Conservation (phyloP, 2,113 vertebrate genomes). For the Canis aureus region DNA sequence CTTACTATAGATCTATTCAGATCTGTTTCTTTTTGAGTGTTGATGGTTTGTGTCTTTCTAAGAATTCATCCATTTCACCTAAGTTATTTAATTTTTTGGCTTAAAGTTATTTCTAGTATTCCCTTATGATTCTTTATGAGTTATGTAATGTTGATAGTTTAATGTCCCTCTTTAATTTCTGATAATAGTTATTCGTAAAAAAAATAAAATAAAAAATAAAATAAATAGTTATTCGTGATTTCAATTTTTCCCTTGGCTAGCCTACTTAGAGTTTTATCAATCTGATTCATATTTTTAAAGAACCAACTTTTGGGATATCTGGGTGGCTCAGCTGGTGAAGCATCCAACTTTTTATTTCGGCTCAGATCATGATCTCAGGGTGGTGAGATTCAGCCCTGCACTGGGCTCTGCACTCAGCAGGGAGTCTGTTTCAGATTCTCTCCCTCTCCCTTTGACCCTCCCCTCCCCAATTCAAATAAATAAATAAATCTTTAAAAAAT, state of each 20-base stretch:
- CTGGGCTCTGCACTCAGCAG: too few species aligned
- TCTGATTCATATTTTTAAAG: neutral
- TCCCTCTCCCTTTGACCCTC: too few species aligned
- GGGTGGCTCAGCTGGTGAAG: neutral
- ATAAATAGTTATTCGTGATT: neutral
- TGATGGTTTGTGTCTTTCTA: neutral
- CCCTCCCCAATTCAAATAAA: too few species aligned
- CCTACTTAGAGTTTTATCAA: neutral
- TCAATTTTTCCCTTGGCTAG: neutral
- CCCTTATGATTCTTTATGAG: neutral
- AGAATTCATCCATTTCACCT: neutral
- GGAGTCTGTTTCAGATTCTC: too few species aligned
- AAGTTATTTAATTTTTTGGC: neutral
- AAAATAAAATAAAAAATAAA: too few species aligned
- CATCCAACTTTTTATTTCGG: neutral
- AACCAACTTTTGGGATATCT: neutral
- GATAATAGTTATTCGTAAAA: neutral
- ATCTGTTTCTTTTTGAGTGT: neutral
- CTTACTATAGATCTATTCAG: neutral
- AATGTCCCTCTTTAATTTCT: neutral
- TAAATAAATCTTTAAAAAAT: too few species aligned
- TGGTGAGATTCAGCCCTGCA: too few species aligned
- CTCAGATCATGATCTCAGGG: too few species aligned
- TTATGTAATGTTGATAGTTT: neutral
- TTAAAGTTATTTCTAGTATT: neutral